Conservation (phyloP, 2,797 vertebrate genomes). For the Cuculus canorus region DNA sequence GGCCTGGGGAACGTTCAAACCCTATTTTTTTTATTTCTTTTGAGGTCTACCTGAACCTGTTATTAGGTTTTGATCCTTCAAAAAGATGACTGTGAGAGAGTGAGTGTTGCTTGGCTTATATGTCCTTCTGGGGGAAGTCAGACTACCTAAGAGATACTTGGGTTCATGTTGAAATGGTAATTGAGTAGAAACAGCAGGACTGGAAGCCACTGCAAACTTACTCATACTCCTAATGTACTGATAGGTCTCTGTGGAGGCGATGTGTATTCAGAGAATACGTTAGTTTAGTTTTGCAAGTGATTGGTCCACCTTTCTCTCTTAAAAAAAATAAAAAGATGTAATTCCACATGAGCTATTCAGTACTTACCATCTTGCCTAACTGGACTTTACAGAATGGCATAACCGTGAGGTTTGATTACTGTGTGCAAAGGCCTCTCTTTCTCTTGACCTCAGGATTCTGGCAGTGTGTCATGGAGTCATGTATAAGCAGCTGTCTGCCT, state of each 20-base stretch:
- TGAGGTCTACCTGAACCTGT: neutral
- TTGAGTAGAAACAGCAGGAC: neutral
- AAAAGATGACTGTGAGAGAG: neutral
- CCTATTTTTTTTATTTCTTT: neutral
- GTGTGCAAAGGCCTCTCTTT: neutral
- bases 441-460: constrained; percentile 83
- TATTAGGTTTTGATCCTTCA: neutral
- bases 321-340: neutral
- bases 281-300: neutral
- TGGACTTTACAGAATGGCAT: neutral
- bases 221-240: neutral
- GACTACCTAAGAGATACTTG: neutral
- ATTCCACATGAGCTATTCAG: neutral
- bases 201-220: neutral
- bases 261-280: neutral
- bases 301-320: neutral
- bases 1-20: neutral
- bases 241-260: neutral
- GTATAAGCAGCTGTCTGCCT: constrained; percentile 98
- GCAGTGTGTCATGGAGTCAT: constrained; percentile 96
- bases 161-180: neutral
- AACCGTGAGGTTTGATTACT: neutral
- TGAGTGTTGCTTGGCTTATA: neutral
- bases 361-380: neutral
- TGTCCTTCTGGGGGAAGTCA: neutral